These are phyloP conservation scores for Saccopteryx leptura DNA, from an alignment of 2,113 vertebrate species.

Conservation along the genomic window DNA sequence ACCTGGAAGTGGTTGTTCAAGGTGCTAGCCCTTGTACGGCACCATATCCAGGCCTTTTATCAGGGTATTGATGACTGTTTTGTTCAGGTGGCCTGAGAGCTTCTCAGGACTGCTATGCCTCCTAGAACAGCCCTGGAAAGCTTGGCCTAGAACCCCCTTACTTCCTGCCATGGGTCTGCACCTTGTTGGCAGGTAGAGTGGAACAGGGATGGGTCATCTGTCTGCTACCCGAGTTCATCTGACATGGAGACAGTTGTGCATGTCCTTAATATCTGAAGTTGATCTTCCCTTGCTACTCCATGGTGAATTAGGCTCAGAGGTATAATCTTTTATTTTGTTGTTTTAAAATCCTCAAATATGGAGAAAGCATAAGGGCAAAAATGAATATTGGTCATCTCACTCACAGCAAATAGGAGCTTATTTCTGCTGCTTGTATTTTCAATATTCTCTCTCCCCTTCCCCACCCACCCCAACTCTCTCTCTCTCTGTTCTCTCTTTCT, in stretches of 20 bases:
- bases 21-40: background rate
- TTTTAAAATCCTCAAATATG: slow-evolving; percentile 21
- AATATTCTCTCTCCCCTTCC: no score
- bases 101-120: background rate
- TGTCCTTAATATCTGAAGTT: background rate
- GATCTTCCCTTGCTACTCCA: background rate
- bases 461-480: background rate
- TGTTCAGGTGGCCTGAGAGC: background rate
- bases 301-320: background rate
- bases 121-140: background rate
- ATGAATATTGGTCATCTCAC: background rate
- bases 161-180: background rate
- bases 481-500: background rate
- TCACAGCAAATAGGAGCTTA: background rate
- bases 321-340: slow-evolving; percentile 9
- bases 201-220: background rate
- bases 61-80: background rate
- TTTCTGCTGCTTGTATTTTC: slow-evolving; percentile 11
- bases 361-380: slow-evolving; percentile 40
- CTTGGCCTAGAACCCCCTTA: background rate
- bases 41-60: background rate
- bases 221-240: background rate
- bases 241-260: background rate
- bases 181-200: background rate
- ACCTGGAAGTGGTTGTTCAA: background rate